These are phyloP conservation scores for Apostichopus parvimensis DNA, from an alignment of 35 echinoderm and acorn worm species.

Conservation along the genomic window DNA sequence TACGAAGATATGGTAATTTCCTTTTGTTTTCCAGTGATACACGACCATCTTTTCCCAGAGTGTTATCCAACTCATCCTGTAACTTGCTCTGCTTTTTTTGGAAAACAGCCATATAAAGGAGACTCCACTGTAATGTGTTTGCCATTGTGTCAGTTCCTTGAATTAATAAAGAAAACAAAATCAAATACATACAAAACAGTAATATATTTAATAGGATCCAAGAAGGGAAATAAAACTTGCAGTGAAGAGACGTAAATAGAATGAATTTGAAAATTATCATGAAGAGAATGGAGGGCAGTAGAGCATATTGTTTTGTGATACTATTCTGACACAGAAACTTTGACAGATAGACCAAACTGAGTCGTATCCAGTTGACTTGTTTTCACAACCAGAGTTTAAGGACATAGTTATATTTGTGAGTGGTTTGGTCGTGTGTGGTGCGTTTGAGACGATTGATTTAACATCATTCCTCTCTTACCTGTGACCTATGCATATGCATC, in stretches of 20 bases:
- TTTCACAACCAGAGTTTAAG: too few relatives aligned
- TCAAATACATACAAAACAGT: background rate
- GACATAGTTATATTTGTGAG: too few relatives aligned
- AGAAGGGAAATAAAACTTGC: too few relatives aligned
- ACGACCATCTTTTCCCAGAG: conserved; percentile 64
- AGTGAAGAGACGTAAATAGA: too few relatives aligned
- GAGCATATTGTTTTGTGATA: background rate
- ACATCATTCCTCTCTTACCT: too few relatives aligned
- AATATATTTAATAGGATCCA: too few relatives aligned
- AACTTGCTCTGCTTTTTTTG: conserved; percentile 92
- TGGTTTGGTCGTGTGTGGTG: too few relatives aligned
- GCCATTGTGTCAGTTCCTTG: conserved; percentile 91
- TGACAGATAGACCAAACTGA: too few relatives aligned
- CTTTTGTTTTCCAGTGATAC: conserved; percentile 75
- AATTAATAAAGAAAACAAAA: conserved; percentile 3
- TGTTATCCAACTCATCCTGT: conserved; percentile 85
- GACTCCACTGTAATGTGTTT: conserved; percentile 90
- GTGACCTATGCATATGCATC: too few relatives aligned
- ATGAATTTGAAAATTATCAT: background rate
- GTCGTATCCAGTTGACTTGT: too few relatives aligned
- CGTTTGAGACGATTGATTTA: too few relatives aligned
- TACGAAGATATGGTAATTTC: conserved; percentile 90
- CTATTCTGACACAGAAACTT: too few relatives aligned
- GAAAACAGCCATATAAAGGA: conserved; percentile 98
- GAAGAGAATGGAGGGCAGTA: background rate